phyloP scores from a whole-genome alignment of 2,888 invertebrate species.

The Holacanthella duospinosa region DNA sequence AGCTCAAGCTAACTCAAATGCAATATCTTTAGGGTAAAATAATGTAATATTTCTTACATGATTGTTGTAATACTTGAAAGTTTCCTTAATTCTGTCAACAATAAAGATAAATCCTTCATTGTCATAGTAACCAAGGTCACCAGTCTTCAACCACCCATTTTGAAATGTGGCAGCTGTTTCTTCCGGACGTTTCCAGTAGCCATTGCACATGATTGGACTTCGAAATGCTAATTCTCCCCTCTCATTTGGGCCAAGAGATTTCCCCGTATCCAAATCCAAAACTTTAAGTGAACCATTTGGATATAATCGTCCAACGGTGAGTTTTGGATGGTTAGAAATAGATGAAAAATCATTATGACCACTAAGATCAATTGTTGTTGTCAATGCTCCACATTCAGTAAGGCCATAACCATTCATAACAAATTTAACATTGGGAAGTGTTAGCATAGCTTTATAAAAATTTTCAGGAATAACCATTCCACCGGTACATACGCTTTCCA shows the following conservation, averaged over 20 bases:
- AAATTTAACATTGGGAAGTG: constrained; percentile 24
- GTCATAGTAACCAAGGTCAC: constrained; percentile 34
- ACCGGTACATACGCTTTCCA: constrained; percentile 25
- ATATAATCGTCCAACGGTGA: constrained; percentile 27
- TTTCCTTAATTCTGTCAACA: constrained; percentile 34
- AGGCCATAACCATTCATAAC: constrained; percentile 29
- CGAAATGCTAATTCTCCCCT: constrained; percentile 29
- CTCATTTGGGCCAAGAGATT: constrained; percentile 24
- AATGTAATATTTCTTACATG: constrained; percentile 17
- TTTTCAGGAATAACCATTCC: constrained; percentile 28
- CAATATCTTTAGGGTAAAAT: background rate
- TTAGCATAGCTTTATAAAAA: constrained; percentile 24
- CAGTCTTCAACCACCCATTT: constrained; percentile 29
- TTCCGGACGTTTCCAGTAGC: constrained; percentile 30
- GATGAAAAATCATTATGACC: constrained; percentile 18
- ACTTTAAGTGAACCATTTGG: constrained; percentile 26
- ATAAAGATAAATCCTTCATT: constrained; percentile 31
- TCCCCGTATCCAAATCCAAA: constrained; percentile 27
- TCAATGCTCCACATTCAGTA: constrained; percentile 34
- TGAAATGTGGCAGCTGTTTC: constrained; percentile 21
- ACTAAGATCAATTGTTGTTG: constrained; percentile 32
- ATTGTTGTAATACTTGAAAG: constrained; percentile 33
- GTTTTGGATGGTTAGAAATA: constrained; percentile 8
- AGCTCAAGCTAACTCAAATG: too few relatives aligned
- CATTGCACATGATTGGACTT: constrained; percentile 29